A percentile compares a stretch with the other conserved stretches of the same genome.
Conservation (phyloP, 2,797 vertebrate genomes). For the Crocodylus rhombifer region DNA sequence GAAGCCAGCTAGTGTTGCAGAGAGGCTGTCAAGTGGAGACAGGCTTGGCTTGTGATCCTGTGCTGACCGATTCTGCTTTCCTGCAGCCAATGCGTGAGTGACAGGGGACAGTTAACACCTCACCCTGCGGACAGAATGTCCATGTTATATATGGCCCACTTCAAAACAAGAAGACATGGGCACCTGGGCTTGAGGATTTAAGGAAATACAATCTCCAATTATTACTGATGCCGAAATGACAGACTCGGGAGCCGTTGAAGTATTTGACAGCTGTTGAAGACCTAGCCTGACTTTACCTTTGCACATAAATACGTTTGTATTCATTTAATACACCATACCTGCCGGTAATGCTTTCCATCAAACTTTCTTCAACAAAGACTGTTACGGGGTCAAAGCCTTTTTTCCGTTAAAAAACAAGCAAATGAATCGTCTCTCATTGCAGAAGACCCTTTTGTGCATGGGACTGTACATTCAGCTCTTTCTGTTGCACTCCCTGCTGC, state of each 20-base stretch:
- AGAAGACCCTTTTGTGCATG: constrained; percentile 19
- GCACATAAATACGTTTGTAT: constrained; percentile 10
- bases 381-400: constrained; percentile 31
- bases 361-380: constrained; percentile 17
- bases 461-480: constrained; percentile 41
- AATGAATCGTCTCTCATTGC: not conserved
- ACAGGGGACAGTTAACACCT: not conserved
- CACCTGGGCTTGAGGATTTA: not conserved
- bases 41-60: not conserved
- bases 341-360: not conserved
- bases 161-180: not conserved
- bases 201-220: constrained; percentile 2
- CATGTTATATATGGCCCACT: not conserved
- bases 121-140: accelerated
- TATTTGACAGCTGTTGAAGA: constrained; percentile 5
- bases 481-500: constrained; percentile 36
- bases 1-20: not conserved
- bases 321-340: constrained; percentile 38
- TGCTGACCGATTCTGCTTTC: not conserved
- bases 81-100: accelerated
- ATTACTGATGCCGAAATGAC: not conserved
- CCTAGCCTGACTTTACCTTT: not conserved
- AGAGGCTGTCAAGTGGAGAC: not conserved
- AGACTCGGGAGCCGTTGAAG: not conserved
- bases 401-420: constrained; percentile 24